Evolutionary conservation across 2,797 vertebrate genomes (phyloP).

Genomic region (Uromys caudimaculatus): DNA sequence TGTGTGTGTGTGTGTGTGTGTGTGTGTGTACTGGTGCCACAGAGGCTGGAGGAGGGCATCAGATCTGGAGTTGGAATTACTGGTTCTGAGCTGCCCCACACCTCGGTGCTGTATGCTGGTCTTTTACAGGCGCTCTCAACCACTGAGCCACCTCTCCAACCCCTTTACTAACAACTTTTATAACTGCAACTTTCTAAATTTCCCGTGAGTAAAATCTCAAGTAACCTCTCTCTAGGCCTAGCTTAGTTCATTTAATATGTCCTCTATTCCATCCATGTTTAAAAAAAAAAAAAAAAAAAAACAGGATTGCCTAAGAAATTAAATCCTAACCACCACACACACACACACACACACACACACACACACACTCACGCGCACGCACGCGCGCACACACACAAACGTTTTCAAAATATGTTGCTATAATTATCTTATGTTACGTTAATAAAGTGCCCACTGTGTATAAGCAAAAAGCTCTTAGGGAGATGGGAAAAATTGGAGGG

Average conservation of each 20-base stretch:
- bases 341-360: too few relatives aligned
- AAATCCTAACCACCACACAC: background rate
- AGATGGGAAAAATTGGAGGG: slow-evolving; percentile 9
- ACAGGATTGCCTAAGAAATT: background rate
- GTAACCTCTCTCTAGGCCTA: background rate
- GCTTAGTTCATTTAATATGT: background rate
- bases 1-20: background rate
- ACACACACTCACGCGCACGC: background rate
- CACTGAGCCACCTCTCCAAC: background rate
- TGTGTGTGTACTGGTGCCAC: background rate
- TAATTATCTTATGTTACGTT: background rate
- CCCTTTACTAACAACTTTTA: background rate
- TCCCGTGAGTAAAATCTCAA: background rate
- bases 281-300: background rate
- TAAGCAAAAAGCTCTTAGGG: slow-evolving; percentile 19
- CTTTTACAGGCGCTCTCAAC: background rate
- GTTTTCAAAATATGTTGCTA: slow-evolving; percentile 25
- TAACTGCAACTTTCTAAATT: background rate
- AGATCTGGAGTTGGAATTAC: background rate
- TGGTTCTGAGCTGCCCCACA: background rate
- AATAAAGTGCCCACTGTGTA: slow-evolving; percentile 11
- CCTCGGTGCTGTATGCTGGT: background rate
- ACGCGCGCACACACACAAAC: background rate
- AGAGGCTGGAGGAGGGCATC: background rate
- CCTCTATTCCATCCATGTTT: background rate